Percentiles rank a stretch among this genome's conserved stretches.
These are phyloP conservation scores for Microcebus ravelobensis DNA, from an alignment of 2,113 vertebrate species.

Conservation along the genomic window DNA sequence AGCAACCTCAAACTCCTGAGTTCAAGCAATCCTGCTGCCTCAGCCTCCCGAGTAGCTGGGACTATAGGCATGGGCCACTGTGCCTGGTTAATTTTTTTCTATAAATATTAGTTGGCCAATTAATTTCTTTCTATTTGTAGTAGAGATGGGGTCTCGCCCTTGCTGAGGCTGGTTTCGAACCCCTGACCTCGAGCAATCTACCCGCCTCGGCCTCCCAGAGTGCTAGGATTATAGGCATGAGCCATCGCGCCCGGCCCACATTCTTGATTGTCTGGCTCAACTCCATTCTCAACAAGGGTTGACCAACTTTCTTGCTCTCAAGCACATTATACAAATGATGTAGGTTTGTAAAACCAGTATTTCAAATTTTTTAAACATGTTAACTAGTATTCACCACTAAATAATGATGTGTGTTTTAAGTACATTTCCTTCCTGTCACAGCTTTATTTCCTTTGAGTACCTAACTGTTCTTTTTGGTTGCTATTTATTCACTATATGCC, in stretches of 20 bases:
- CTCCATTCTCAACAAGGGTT: neutral
- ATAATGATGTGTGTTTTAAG: neutral
- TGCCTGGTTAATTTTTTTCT: too few species aligned
- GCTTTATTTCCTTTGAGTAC: neutral
- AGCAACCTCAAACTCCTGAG: too few species aligned
- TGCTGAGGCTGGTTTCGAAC: too few species aligned
- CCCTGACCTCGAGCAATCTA: too few species aligned
- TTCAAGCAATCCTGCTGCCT: too few species aligned
- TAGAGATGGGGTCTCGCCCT: too few species aligned
- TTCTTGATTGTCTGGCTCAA: neutral
- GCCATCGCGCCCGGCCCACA: neutral
- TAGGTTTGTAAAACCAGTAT: neutral
- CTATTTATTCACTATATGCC: neutral
- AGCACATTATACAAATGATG: neutral
- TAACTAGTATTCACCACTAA: slow-evolving; percentile 11
- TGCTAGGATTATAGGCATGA: too few species aligned
- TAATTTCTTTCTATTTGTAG: too few species aligned
- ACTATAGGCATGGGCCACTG: too few species aligned
- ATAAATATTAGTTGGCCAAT: too few species aligned
- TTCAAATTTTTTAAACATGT: neutral
- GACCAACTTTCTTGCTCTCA: neutral
- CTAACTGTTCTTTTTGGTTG: neutral
- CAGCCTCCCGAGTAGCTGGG: too few species aligned
- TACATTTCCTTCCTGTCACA: neutral
- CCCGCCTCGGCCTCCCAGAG: too few species aligned